A percentile compares a stretch with the other conserved stretches of the same genome.
These are phyloP conservation scores for Xestia rhomboidea DNA, from an alignment of 2,888 invertebrate genomes.

Conservation along the genomic window DNA sequence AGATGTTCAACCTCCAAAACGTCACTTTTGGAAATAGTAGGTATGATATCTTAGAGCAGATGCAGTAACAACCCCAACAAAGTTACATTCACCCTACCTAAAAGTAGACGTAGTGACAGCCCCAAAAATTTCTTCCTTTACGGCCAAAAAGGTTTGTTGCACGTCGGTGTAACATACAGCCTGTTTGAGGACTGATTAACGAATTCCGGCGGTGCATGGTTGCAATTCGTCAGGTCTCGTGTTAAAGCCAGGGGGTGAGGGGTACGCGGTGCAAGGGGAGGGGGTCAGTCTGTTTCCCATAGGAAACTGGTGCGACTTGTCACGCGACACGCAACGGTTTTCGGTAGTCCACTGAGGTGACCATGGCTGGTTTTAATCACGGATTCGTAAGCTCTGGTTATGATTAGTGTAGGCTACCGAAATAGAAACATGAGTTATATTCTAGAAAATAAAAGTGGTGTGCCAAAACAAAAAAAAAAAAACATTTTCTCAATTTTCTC, in stretches of 20 bases:
- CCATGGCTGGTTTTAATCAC: constrained; percentile 53
- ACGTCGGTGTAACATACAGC: constrained; percentile 49
- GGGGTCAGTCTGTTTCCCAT: constrained; percentile 75
- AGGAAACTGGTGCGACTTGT: constrained; percentile 78
- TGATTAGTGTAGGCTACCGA: background rate
- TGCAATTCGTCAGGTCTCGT: constrained; percentile 72
- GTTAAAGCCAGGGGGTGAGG: constrained; percentile 20
- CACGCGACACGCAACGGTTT: constrained; percentile 79
- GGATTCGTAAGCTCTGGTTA: background rate
- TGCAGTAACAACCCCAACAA: too few relatives aligned
- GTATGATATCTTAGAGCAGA: too few relatives aligned
- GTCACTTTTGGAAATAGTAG: background rate
- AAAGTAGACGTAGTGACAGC: background rate
- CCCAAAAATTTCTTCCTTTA: too few relatives aligned
- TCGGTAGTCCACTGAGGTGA: constrained; percentile 71
- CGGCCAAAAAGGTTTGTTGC: too few relatives aligned
- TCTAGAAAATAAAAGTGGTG: background rate
- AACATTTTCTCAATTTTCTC: background rate
- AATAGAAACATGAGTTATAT: background rate
- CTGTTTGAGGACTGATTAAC: constrained; percentile 73
- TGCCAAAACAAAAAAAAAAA: background rate
- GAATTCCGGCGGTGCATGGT: constrained; percentile 76
- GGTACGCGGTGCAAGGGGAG: background rate
- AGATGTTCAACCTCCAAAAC: background rate
- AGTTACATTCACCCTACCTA: too few relatives aligned